Evolutionary conservation across 2,888 invertebrate species (phyloP).

Genomic region (Agonopterix arenella): DNA sequence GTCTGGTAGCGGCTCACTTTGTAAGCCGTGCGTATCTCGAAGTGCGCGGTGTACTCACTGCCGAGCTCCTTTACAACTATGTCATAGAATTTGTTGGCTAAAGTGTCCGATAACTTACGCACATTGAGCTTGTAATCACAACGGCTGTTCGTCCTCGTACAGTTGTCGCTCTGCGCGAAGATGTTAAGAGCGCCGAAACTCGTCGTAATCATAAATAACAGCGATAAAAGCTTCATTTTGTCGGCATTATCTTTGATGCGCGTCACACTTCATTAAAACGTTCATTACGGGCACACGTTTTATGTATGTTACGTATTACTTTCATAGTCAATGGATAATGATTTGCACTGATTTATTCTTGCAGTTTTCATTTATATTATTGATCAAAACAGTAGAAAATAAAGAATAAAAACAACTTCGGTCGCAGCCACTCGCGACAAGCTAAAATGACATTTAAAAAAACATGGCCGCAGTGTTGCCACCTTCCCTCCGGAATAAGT

Average conservation of each 20-base stretch:
- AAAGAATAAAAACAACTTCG: too few relatives aligned
- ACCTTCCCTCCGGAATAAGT: too few relatives aligned
- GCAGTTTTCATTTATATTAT: slow-evolving; percentile 4
- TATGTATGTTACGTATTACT: slow-evolving; percentile 1
- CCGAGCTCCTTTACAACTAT: slow-evolving; percentile 60
- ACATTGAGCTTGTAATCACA: slow-evolving; percentile 58
- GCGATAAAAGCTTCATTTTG: slow-evolving; percentile 61
- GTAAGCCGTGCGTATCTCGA: slow-evolving; percentile 53
- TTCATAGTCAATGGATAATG: slow-evolving; percentile 1
- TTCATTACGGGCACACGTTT: slow-evolving; percentile 8
- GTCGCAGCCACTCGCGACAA: too few relatives aligned
- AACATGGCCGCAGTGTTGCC: too few relatives aligned
- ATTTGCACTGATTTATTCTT: not conserved
- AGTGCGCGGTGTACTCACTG: slow-evolving; percentile 57
- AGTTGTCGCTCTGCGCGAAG: slow-evolving; percentile 53
- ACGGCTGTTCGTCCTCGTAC: slow-evolving; percentile 47
- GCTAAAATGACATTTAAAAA: too few relatives aligned
- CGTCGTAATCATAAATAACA: slow-evolving; percentile 47
- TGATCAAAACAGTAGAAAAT: not conserved
- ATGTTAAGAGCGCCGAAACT: slow-evolving; percentile 34
- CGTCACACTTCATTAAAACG: slow-evolving; percentile 20
- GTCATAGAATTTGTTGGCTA: slow-evolving; percentile 55
- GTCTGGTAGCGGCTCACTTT: slow-evolving; percentile 53
- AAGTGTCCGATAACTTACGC: slow-evolving; percentile 45
- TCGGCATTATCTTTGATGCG: slow-evolving; percentile 47